phyloP scores from a whole-genome alignment of 2,888 invertebrate genomes.

The Tigriopus californicus region DNA sequence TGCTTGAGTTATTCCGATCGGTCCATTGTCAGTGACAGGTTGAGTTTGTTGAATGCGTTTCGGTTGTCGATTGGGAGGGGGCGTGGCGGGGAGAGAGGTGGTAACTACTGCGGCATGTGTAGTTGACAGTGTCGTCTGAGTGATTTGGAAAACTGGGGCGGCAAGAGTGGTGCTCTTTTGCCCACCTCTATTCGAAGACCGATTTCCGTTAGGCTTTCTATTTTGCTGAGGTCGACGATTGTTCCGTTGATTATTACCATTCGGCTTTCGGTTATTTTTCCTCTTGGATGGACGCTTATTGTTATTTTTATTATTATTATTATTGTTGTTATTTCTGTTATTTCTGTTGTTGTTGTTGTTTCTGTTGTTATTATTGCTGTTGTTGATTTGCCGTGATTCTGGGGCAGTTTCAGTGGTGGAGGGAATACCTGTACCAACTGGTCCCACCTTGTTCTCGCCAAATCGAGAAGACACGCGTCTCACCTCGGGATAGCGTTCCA shows the following conservation, averaged over 20 bases:
- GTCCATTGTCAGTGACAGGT: neutral
- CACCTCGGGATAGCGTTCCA: slow-evolving; percentile 11
- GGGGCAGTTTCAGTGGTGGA: neutral
- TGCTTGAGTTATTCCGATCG: neutral
- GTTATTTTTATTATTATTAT: neutral
- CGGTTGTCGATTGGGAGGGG: neutral
- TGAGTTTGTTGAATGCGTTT: neutral
- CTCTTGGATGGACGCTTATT: neutral
- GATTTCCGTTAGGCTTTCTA: neutral
- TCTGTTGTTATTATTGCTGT: neutral
- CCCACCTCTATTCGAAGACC: too few relatives aligned
- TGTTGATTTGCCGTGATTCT: neutral
- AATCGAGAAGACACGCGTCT: slow-evolving; percentile 9
- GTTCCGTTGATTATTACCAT: neutral
- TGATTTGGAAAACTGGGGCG: neutral
- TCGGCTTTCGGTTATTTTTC: neutral
- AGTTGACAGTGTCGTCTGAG: neutral
- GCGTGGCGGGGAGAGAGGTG: neutral
- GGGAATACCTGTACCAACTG: too few relatives aligned
- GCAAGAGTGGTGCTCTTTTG: neutral
- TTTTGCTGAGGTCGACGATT: neutral
- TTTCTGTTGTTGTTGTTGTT: neutral
- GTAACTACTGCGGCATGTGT: neutral
- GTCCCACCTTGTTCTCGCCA: neutral
- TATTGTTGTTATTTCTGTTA: neutral